Base-by-base conservation (phyloP, 2,888 invertebrate species). In the Clistopyga incitator region DNA sequence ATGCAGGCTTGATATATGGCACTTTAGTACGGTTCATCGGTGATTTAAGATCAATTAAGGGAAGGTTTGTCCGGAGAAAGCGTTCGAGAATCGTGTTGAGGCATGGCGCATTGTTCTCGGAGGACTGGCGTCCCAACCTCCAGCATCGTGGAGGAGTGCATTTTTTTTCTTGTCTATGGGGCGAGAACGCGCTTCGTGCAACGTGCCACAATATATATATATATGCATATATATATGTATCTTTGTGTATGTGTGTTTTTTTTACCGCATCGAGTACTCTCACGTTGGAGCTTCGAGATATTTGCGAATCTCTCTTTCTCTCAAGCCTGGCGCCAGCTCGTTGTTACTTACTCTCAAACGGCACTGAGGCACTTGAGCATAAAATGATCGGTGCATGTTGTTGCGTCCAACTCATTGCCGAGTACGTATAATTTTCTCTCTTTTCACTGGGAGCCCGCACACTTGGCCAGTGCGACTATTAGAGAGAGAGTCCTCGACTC, bases 21-120 rank as follows among this genome's bases (percentile, higher is more conserved):
- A 68, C 20, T 45, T 20, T 15, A 38, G 61, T 59, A 70, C 74
- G 80, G 80, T 81, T 81, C 80, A 75, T 81, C 84, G 84, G 78
- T 84, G 84, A 84, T 80, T 84, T 78, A 84, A 84, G 84, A 81
- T 84, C 84, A 84, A 84, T 84, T 84, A 81, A 84, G 84, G 74
- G 77, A 84, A 84, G 77, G 84, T 80, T 84, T 81, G 84, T 80
- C 80, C 80, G 84, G 80, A 80, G 84, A 84, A 81, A 84, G 84
- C 80, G 80, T 80, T 77, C 64, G 74, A 61, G 84, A 81, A 81
- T 84, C 80, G 65, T 52, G 76, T 68, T 80, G 80, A 84, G 72
- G 64, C 80, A 84, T 74, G 68, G 84, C 72, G 82, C 81, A 81
- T 84, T 78, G 78, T 84, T 82, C 84, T 79, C 78, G 59, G 18